Percentiles rank a stretch among this genome's conserved stretches.
Conservation (phyloP, 2,888 invertebrate species). For the Drosophila meridionalis region DNA sequence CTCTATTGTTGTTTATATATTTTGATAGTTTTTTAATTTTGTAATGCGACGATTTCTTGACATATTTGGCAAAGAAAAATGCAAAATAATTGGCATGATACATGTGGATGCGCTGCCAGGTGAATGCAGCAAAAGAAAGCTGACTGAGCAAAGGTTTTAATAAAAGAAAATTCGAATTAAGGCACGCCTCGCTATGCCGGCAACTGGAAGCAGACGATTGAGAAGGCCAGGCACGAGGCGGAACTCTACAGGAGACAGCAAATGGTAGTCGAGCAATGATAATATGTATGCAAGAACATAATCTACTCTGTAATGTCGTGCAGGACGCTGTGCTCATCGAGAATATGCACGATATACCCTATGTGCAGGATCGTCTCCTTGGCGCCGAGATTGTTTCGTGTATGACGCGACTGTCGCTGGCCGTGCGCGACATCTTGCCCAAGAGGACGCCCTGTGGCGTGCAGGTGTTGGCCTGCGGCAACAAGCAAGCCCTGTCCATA, state of each 20-base stretch:
- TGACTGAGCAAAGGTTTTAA: constrained; percentile 10
- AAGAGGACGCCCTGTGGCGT: constrained; percentile 87
- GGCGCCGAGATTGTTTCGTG: constrained; percentile 89
- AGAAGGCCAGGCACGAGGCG: constrained; percentile 88
- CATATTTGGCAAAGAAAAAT: constrained; percentile 85
- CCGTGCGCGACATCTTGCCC: constrained; percentile 87
- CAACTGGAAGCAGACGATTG: constrained; percentile 86
- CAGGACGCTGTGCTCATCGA: constrained; percentile 91
- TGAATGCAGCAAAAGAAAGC: constrained; percentile 67
- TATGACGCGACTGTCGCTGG: constrained; percentile 88
- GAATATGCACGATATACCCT: constrained; percentile 93
- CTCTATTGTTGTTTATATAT: constrained; percentile 4
- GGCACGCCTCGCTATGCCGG: constrained; percentile 88
- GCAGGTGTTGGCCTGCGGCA: constrained; percentile 91
- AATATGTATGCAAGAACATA: not conserved
- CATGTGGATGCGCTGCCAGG: constrained; percentile 90
- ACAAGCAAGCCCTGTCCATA: constrained; percentile 90
- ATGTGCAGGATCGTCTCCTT: constrained; percentile 86
- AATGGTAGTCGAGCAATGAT: constrained; percentile 84
- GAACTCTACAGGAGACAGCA: constrained; percentile 87
- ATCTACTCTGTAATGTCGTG: not conserved
- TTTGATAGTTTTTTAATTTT: not conserved
- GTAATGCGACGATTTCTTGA: constrained; percentile 85
- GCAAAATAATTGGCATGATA: constrained; percentile 89
- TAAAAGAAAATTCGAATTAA: not conserved